phyloP scores from a whole-genome alignment of 2,888 invertebrate species.

The Hoplodrina blanda region DNA sequence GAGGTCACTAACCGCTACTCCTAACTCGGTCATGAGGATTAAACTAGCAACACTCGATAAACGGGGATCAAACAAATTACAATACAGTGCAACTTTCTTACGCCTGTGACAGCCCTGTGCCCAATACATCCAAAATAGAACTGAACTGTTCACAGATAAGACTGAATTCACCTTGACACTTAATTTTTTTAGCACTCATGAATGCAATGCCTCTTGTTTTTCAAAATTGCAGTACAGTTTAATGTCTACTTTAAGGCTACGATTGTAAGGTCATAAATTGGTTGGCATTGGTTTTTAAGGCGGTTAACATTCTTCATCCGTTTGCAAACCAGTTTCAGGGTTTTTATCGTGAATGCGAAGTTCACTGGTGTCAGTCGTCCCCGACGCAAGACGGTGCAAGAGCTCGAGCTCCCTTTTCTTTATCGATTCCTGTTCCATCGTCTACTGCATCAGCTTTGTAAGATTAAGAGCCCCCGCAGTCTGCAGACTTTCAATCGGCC shows the following conservation, averaged over 20 bases:
- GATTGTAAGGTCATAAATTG: slow-evolving; percentile 19
- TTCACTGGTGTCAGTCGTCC: slow-evolving; percentile 61
- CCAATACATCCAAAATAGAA: slow-evolving; percentile 20
- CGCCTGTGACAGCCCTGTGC: slow-evolving; percentile 15
- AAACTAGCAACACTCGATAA: slow-evolving; percentile 29
- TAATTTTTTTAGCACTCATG: slow-evolving; percentile 10
- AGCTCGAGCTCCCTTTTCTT: not conserved
- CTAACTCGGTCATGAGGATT: slow-evolving; percentile 47
- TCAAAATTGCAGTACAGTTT: slow-evolving; percentile 2
- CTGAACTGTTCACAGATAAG: slow-evolving; percentile 17
- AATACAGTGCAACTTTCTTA: slow-evolving; percentile 32
- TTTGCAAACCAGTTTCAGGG: slow-evolving; percentile 65
- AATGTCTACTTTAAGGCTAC: slow-evolving; percentile 21
- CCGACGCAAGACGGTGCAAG: slow-evolving; percentile 21
- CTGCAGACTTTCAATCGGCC: too few relatives aligned
- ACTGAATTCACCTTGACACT: slow-evolving; percentile 24
- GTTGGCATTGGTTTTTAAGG: slow-evolving; percentile 17
- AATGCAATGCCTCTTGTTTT: slow-evolving; percentile 15
- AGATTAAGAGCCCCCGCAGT: not conserved
- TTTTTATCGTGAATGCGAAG: slow-evolving; percentile 53
- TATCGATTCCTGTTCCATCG: not conserved
- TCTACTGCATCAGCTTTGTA: not conserved
- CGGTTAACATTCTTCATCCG: slow-evolving; percentile 61
- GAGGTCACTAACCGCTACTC: slow-evolving; percentile 41
- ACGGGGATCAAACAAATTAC: slow-evolving; percentile 37